phyloP scores from a whole-genome alignment of 2,113 vertebrate species.

The Rostratula benghalensis region DNA sequence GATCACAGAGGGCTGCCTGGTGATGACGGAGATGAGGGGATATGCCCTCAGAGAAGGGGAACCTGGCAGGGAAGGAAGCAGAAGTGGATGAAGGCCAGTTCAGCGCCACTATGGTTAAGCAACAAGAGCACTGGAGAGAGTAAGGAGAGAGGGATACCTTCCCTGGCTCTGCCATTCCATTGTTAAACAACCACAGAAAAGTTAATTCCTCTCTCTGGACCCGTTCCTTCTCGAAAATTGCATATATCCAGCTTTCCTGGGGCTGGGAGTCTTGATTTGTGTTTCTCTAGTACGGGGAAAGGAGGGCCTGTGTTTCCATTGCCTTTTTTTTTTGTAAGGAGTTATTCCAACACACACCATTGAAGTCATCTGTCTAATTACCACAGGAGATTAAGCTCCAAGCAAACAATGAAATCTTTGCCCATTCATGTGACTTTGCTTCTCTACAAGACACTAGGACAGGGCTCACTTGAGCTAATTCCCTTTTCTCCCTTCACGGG shows the following conservation, averaged over 20 bases:
- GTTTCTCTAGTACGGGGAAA: neutral
- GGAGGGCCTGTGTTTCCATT: neutral
- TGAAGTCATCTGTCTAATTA: neutral
- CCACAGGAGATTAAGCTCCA: neutral
- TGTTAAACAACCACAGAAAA: neutral
- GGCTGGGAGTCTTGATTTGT: too few species aligned
- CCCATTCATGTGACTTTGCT: neutral
- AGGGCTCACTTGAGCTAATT: neutral
- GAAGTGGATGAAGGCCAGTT: neutral
- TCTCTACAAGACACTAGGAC: neutral
- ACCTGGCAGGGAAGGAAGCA: conserved; percentile 72
- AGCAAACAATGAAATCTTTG: neutral
- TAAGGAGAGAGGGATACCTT: fast-evolving
- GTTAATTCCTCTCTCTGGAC: neutral
- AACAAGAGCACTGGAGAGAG: neutral
- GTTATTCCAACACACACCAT: neutral
- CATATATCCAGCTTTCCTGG: neutral
- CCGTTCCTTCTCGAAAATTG: neutral
- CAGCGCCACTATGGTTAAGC: fast-evolving
- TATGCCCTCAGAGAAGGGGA: conserved; percentile 86
- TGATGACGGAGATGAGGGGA: conserved; percentile 92
- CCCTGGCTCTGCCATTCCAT: neutral
- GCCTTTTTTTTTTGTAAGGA: neutral
- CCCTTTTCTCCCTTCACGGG: neutral
- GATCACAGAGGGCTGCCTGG: conserved; percentile 83